phyloP scores from a whole-genome alignment of 2,113 vertebrate genomes.

The Asarcornis scutulata region DNA sequence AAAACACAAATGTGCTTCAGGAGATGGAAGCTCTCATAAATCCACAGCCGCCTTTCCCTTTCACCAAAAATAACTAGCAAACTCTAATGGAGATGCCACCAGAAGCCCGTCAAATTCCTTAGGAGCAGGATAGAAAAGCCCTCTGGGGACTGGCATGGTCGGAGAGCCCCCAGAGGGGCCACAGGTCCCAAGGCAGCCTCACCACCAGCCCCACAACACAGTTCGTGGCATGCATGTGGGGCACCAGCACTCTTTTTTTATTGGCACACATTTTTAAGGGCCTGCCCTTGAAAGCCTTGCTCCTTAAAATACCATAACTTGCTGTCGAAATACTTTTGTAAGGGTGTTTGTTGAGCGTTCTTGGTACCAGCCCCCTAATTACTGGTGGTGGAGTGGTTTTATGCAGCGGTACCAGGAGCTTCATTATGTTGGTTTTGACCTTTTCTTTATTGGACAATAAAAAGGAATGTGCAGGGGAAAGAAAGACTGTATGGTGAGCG shows the following conservation, averaged over 20 bases:
- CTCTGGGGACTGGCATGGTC: constrained; percentile 27
- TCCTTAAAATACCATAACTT: neutral
- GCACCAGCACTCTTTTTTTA: too few relatives aligned
- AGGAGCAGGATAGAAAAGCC: neutral
- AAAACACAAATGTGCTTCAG: neutral
- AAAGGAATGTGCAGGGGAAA: neutral
- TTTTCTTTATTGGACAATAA: constrained; percentile 32
- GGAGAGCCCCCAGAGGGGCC: neutral
- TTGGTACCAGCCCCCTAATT: neutral
- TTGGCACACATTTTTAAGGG: too few relatives aligned
- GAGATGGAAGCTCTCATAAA: constrained; percentile 62
- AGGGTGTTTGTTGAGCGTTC: neutral
- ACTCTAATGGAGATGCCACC: constrained; percentile 72
- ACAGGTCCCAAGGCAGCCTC: too few relatives aligned
- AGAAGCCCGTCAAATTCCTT: constrained; percentile 51
- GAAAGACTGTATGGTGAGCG: neutral
- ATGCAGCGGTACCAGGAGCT: neutral
- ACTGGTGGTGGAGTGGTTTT: neutral
- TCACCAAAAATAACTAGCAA: constrained; percentile 70
- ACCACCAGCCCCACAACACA: too few relatives aligned
- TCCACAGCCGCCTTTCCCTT: constrained; percentile 44
- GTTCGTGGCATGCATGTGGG: neutral
- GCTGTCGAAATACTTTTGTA: neutral
- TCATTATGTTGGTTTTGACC: neutral
- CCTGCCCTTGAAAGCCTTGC: neutral